Evolutionary conservation across 2,113 vertebrate genomes (phyloP).

Genomic region (Taurulus bubalis): DNA sequence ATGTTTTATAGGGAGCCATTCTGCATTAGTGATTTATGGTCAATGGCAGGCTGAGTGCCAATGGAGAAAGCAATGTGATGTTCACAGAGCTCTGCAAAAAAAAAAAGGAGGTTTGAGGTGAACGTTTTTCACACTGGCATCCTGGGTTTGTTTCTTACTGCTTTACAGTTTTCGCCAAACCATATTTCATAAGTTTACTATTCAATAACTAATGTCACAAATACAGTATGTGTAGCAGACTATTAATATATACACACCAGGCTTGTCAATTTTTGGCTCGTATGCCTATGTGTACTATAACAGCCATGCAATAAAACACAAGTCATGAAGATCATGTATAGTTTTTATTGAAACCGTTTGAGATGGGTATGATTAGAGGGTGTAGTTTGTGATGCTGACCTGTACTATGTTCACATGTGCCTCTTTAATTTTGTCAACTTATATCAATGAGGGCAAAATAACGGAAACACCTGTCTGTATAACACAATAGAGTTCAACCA

Average conservation of each 20-base stretch:
- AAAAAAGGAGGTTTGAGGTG: background rate
- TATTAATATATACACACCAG: too few species aligned
- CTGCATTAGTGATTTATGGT: slow-evolving; percentile 20
- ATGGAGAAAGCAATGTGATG: slow-evolving; percentile 1
- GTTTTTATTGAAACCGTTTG: background rate
- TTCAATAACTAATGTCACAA: background rate
- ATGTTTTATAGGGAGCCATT: slow-evolving; percentile 22
- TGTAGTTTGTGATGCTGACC: background rate
- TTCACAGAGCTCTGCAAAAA: background rate
- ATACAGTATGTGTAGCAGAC: background rate
- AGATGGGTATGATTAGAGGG: background rate
- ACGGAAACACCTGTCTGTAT: background rate
- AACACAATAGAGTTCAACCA: background rate
- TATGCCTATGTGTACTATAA: background rate
- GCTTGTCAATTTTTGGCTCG: too few species aligned
- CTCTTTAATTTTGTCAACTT: background rate
- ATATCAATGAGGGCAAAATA: background rate
- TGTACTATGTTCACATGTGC: background rate
- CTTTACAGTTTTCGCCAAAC: background rate
- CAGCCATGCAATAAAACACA: background rate
- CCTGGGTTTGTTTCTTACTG: background rate
- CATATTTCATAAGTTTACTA: background rate
- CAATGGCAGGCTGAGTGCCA: background rate
- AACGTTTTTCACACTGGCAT: background rate
- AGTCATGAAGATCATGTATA: background rate